A percentile compares a stretch with the other conserved stretches of the same genome.
Evolutionary conservation across 92 coral and sea anemone genomes (phyloP).

Genomic region (Zoanthus gigantus): DNA sequence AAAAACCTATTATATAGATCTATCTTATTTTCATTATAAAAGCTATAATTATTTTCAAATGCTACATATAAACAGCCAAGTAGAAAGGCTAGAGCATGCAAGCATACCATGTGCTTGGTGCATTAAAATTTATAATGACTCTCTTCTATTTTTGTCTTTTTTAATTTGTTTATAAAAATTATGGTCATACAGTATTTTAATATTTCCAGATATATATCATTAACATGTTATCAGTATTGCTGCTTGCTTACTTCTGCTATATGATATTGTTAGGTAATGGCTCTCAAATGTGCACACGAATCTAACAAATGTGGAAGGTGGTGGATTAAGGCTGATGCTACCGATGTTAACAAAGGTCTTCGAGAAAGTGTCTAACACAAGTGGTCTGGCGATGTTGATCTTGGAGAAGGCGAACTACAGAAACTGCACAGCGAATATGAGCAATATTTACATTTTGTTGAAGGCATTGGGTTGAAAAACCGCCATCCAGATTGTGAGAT

Average conservation of each 20-base stretch:
- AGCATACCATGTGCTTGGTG: neutral
- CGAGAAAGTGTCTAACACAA: conserved; percentile 8
- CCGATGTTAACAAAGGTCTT: conserved; percentile 49
- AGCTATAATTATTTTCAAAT: neutral
- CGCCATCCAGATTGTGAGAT: neutral
- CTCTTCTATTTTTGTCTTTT: neutral
- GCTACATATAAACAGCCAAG: neutral
- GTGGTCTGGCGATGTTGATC: conserved; percentile 50
- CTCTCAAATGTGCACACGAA: conserved; percentile 25
- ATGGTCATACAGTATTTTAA: too few relatives aligned
- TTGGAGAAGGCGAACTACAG: conserved; percentile 45
- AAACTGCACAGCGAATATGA: conserved; percentile 22
- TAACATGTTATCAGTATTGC: neutral
- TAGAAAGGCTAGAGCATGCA: neutral
- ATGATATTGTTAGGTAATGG: conserved; percentile 30
- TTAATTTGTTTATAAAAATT: too few relatives aligned
- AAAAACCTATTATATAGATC: neutral
- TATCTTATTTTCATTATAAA: too few relatives aligned
- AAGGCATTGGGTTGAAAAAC: conserved; percentile 41
- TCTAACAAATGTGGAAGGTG: conserved; percentile 10
- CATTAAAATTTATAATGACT: neutral
- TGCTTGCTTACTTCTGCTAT: too few relatives aligned
- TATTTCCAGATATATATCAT: neutral
- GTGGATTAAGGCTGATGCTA: conserved; percentile 52
- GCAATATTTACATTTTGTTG: neutral